Evolutionary conservation across 1,140 invertebrate genomes (phyloP).

Genomic region (Cotesia glomerata): DNA sequence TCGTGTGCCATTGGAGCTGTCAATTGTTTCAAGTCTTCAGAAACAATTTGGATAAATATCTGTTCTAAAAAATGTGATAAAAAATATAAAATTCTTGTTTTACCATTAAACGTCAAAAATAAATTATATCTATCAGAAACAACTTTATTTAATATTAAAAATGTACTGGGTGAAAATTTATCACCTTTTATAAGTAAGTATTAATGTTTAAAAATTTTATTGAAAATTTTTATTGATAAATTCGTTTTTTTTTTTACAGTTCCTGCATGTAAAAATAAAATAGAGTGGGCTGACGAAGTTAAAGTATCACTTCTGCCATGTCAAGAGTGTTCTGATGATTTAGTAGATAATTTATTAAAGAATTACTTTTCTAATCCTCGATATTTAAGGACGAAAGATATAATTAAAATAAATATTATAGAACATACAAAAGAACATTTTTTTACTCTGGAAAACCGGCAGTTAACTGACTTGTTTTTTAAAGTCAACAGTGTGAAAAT

Average conservation of each 20-base stretch:
- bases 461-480: conserved; percentile 57
- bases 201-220: background rate
- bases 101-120: conserved; percentile 50
- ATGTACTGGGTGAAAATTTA: conserved; percentile 35
- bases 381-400: conserved; percentile 62
- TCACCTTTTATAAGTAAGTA: conserved; percentile 49
- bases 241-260: conserved; percentile 45
- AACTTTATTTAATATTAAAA: conserved; percentile 61
- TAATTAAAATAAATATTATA: conserved; percentile 63
- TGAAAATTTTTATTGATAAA: background rate
- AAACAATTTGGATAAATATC: conserved; percentile 45
- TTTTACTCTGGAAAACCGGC: conserved; percentile 48
- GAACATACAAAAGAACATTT: conserved; percentile 59
- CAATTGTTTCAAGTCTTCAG: conserved; percentile 8
- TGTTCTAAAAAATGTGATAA: conserved; percentile 40
- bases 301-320: conserved; percentile 62
- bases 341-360: conserved; percentile 60
- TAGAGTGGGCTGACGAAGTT: conserved; percentile 61
- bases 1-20: conserved; percentile 43
- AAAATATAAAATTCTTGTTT: conserved; percentile 57
- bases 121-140: conserved; percentile 62
- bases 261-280: conserved; percentile 38
- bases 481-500: conserved; percentile 57
- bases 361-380: conserved; percentile 66
- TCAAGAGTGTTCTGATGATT: conserved; percentile 58